Percentiles rank a stretch among this genome's conserved stretches.
These are phyloP conservation scores for Deroptyus accipitrinus DNA, from an alignment of 2,113 vertebrate species.

Conservation along the genomic window DNA sequence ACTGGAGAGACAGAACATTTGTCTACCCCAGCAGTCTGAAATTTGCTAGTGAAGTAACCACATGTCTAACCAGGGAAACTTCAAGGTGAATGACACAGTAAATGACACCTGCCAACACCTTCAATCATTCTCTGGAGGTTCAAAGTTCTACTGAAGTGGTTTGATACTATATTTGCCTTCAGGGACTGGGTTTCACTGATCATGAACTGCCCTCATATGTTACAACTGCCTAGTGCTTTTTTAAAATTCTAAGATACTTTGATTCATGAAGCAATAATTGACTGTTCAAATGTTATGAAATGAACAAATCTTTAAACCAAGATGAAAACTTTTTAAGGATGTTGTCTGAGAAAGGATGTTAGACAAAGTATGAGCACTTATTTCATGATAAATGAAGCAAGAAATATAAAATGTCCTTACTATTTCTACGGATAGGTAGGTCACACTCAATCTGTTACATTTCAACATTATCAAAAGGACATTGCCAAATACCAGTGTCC, in stretches of 20 bases:
- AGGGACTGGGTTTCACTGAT: background rate
- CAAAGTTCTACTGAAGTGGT: background rate
- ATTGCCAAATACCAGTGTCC: background rate
- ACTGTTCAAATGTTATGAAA: background rate
- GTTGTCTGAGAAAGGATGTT: background rate
- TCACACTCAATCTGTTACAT: background rate
- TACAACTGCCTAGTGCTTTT: background rate
- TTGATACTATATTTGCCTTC: background rate
- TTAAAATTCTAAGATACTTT: background rate
- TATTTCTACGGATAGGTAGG: background rate
- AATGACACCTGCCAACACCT: constrained; percentile 45
- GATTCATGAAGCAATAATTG: background rate
- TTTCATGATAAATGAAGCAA: background rate
- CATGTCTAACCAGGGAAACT: background rate
- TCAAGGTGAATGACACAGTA: constrained; percentile 39
- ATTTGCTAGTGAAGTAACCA: constrained; percentile 6
- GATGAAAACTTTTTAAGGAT: background rate
- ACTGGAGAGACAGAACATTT: constrained; percentile 18
- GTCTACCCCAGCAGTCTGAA: constrained; percentile 37
- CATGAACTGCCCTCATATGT: background rate
- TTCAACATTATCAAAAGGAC: background rate
- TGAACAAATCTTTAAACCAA: background rate
- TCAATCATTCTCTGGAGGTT: background rate
- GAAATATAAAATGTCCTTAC: background rate
- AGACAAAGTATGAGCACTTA: background rate